Percentiles rank a stretch among this genome's conserved stretches.
Evolutionary conservation across 2,797 vertebrate species (phyloP).

Genomic region (Muscicapa striata): DNA sequence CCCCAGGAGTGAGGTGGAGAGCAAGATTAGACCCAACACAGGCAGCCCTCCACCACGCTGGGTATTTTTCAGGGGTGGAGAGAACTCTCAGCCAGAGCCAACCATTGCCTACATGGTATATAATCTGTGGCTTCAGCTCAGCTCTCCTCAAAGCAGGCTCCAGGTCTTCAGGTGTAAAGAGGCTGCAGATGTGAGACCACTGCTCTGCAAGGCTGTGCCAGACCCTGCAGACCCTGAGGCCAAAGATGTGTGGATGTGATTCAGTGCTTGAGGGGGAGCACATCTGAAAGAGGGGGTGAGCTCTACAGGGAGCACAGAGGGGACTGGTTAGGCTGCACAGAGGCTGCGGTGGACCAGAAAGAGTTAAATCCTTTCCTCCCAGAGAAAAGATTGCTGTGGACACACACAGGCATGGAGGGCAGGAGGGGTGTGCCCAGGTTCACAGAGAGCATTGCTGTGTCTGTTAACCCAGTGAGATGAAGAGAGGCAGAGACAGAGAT

Average conservation of each 20-base stretch:
- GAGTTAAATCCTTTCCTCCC: neutral
- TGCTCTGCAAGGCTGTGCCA: neutral
- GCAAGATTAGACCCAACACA: neutral
- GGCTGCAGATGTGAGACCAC: neutral
- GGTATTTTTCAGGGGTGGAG: neutral
- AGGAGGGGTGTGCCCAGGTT: neutral
- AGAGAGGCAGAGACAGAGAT: constrained; percentile 21
- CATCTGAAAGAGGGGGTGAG: neutral
- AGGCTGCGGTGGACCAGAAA: neutral
- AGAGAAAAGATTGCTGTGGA: constrained; percentile 5
- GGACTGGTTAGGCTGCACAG: neutral
- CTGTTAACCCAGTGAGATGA: constrained; percentile 44
- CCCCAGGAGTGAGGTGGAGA: neutral
- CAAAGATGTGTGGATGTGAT: neutral
- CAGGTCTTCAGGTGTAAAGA: neutral
- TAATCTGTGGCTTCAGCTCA: neutral
- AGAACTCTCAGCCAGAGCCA: neutral
- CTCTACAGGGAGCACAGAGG: neutral
- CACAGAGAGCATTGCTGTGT: neutral
- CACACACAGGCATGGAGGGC: neutral
- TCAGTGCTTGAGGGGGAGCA: constrained; percentile 31
- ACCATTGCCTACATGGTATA: fast-evolving
- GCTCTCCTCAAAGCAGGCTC: neutral
- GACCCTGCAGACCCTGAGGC: neutral
- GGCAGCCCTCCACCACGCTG: neutral